Conservation (phyloP, 2,113 vertebrate genomes). For the Bubalus kerabau region DNA sequence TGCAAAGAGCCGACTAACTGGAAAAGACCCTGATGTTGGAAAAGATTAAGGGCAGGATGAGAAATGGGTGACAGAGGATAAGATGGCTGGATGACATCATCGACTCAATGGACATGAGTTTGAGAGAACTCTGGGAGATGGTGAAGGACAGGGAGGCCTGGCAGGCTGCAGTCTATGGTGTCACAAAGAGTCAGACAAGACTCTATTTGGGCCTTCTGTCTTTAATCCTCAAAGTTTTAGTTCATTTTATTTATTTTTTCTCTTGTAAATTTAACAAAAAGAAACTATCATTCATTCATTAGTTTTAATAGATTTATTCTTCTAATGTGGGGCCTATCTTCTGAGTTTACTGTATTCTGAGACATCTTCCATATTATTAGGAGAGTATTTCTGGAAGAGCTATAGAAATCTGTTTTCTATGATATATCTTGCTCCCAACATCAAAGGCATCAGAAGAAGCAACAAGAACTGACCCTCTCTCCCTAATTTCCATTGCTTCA, state of each 20-base stretch:
- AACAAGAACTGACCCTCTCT: background rate
- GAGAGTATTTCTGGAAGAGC: background rate
- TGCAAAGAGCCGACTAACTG: background rate
- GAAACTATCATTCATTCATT: background rate
- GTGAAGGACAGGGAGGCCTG: background rate
- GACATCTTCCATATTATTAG: background rate
- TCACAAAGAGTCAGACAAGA: background rate
- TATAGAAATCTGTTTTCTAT: background rate
- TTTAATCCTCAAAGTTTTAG: conserved; percentile 6
- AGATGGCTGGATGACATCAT: background rate
- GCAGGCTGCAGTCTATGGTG: background rate
- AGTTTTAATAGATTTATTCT: background rate
- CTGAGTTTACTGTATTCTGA: background rate
- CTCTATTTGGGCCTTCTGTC: background rate
- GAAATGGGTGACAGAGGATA: background rate
- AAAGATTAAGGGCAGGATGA: background rate
- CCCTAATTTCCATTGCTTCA: background rate
- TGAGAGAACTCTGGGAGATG: background rate
- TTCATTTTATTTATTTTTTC: background rate
- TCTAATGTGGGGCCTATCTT: background rate
- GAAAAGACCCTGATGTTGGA: background rate
- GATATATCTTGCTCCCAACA: background rate
- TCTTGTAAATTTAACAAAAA: background rate
- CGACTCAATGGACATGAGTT: background rate
- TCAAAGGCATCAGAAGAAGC: conserved; percentile 7